A percentile compares a stretch with the other conserved stretches of the same genome.
Conservation (phyloP, 2,888 invertebrate genomes). For the Cyclophora albipunctata region DNA sequence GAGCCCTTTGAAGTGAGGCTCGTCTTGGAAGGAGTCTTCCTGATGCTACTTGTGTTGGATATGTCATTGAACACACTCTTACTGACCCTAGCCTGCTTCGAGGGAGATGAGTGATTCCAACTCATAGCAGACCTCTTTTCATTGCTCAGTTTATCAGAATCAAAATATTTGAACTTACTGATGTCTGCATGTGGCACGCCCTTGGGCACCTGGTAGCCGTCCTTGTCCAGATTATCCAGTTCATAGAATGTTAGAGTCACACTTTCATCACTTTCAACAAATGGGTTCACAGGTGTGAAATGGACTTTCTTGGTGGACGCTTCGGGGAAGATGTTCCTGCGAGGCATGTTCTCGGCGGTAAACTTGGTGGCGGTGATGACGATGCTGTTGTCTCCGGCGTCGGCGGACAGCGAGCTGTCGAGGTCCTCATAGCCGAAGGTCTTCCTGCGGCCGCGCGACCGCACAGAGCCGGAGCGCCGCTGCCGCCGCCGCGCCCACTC, state of each 20-base stretch:
- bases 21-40: slow-evolving; percentile 59
- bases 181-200: slow-evolving; percentile 41
- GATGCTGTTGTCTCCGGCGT: slow-evolving; percentile 70
- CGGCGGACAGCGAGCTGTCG: slow-evolving; percentile 76
- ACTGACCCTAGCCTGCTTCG: slow-evolving; percentile 52
- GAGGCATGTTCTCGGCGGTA: slow-evolving; percentile 62
- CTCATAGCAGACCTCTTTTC: slow-evolving; percentile 51
- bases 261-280: slow-evolving; percentile 68
- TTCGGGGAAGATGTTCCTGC: slow-evolving; percentile 59
- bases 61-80: slow-evolving; percentile 49
- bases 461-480: slow-evolving; percentile 40
- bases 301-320: slow-evolving; percentile 60
- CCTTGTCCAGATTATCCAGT: slow-evolving; percentile 45
- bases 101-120: slow-evolving; percentile 58
- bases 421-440: slow-evolving; percentile 70
- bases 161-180: slow-evolving; percentile 63
- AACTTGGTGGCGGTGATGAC: slow-evolving; percentile 71
- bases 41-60: slow-evolving; percentile 43
- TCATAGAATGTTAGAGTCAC: slow-evolving; percentile 68
- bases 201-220: slow-evolving; percentile 38
- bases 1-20: slow-evolving; percentile 55
- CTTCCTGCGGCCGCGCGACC: slow-evolving; percentile 42
- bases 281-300: slow-evolving; percentile 61
- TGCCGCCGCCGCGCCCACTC: slow-evolving; percentile 41
- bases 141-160: slow-evolving; percentile 48